Base-by-base conservation (phyloP, 2,797 vertebrate genomes). In the Rhyacichthys aspro region DNA sequence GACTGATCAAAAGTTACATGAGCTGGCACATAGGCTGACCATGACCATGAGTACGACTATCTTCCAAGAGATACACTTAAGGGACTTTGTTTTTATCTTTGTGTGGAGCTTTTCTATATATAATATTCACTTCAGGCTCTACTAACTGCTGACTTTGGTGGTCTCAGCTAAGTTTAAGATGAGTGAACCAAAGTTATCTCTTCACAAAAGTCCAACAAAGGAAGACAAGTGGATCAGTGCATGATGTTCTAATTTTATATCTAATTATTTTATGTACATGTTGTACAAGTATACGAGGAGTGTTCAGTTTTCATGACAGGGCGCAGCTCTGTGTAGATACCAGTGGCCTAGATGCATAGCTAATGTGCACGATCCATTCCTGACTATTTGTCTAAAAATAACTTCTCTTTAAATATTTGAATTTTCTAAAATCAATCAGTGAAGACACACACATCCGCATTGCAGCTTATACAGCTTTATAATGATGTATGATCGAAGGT, bases 321-420 rank as follows among this genome's bases (percentile, higher is more conserved):
- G 28, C 53, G 58, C 50, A 59, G 23, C 43, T 38, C 43, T 49
- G 38, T 53, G 38, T 52, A 65, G 46, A 50, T 54, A 64, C 33
- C 64, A 44, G 32, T 55, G 66, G 49, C 70, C 76, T 46, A 70
- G 56, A 76, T 81, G 36, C 67, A 81, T 70, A 66, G 11, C 38
- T 69, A 76, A 81, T 74, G 54, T 64, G 54, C 47, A 71, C 48
- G 61, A 33, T 33, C 36, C 38, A 55, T 54, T 50, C 33, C 16
- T 37, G 55, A 59, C 32, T 58, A 54, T 71, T 56, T 67, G 17
- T 59, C 57, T 63, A 78, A 69, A 81, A 78, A 69, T 34, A 53
- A 38, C 44, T 34, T 55, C 36, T 32, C 47, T 58, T 34, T 56
- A 73, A 33, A 61, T 43, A 49, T 55, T n/a, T 38, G 17, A 36